Conservation (phyloP, 2,797 vertebrate species). For the Dipus sagitta region DNA sequence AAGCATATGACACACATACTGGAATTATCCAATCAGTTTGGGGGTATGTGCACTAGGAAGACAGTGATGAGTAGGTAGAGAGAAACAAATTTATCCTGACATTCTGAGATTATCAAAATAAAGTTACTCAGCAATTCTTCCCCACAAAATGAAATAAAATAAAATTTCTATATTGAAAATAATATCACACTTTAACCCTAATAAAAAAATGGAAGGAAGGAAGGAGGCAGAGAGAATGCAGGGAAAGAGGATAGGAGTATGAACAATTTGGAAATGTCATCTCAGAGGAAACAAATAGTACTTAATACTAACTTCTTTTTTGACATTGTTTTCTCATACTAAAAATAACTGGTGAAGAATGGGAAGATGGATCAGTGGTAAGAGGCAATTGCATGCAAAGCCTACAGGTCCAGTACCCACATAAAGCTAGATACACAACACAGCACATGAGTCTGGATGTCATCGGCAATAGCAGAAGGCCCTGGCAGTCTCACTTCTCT, state of each 20-base stretch:
- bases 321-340: too few species aligned
- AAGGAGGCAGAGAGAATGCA: not conserved
- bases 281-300: not conserved
- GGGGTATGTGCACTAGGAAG: not conserved
- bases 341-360: not conserved
- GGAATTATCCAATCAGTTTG: not conserved
- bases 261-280: not conserved
- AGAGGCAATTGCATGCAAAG: too few species aligned
- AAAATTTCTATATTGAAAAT: not conserved
- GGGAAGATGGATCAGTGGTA: too few species aligned
- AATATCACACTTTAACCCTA: not conserved
- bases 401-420: too few species aligned
- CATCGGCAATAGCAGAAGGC: too few species aligned
- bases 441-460: too few species aligned
- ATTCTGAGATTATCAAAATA: not conserved
- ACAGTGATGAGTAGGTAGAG: too few species aligned
- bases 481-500: too few species aligned
- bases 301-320: not conserved
- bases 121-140: not conserved
- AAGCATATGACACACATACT: not conserved
- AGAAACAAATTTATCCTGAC: not conserved
- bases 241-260: too few species aligned
- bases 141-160: not conserved
- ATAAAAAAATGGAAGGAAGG: too few species aligned
- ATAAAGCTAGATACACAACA: too few species aligned